phyloP scores from a whole-genome alignment of 2,888 invertebrate genomes.

The Apoda limacodes region DNA sequence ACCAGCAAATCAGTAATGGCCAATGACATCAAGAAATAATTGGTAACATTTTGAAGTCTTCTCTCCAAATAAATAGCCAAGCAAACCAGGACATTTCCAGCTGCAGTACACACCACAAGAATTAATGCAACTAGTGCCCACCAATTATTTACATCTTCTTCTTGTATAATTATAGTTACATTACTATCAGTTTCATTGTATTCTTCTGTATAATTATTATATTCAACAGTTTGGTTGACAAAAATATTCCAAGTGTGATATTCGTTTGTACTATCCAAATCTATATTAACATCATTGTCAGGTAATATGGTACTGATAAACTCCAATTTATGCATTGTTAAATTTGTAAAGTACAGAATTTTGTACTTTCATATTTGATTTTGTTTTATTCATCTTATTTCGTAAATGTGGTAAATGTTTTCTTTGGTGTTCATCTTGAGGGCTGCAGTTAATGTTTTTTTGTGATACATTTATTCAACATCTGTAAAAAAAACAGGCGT shows the following conservation, averaged over 20 bases:
- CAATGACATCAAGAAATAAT: constrained; percentile 95
- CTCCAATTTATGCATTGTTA: constrained; percentile 51
- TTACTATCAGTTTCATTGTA: constrained; percentile 29
- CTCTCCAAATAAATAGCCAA: constrained; percentile 93
- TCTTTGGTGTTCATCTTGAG: too few species aligned
- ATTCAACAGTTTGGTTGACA: constrained; percentile 24
- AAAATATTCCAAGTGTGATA: constrained; percentile 17
- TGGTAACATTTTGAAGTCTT: constrained; percentile 94
- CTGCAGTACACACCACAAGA: constrained; percentile 86
- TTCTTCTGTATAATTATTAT: constrained; percentile 19
- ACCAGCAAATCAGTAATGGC: constrained; percentile 96
- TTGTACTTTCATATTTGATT: constrained; percentile 41
- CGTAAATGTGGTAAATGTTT: constrained; percentile 46
- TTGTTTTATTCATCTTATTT: constrained; percentile 51
- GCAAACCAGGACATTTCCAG: constrained; percentile 94
- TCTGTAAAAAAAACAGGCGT: too few species aligned
- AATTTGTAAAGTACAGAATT: constrained; percentile 22
- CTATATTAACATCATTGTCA: constrained; percentile 19
- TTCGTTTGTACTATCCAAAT: constrained; percentile 20
- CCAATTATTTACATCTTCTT: constrained; percentile 73
- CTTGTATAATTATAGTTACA: constrained; percentile 23
- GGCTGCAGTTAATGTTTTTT: too few species aligned
- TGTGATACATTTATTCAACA: too few species aligned
- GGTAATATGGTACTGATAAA: constrained; percentile 24
- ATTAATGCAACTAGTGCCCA: constrained; percentile 83